Base-by-base conservation (phyloP, 2,888 invertebrate genomes). In the Gonocerus acuteangulatus region DNA sequence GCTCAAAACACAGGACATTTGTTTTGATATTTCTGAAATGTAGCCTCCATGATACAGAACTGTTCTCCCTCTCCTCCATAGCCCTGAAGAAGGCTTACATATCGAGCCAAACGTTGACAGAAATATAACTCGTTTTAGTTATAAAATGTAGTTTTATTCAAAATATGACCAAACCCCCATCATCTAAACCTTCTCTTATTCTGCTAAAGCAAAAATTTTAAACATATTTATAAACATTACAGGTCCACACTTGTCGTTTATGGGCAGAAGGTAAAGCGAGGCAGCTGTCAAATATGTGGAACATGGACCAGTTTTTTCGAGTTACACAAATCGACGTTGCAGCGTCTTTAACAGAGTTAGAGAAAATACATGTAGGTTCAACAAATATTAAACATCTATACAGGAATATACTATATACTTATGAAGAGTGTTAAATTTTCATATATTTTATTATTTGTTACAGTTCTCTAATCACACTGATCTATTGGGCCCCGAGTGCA, bases 201-300 rank as follows among this genome's bases (percentile, higher is more conserved):
- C n/a, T n/a, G n/a, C n/a, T n/a, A n/a, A n/a, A n/a, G n/a, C n/a
- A n/a, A n/a, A n/a, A n/a, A n/a, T n/a, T n/a, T n/a, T n/a, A n/a
- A n/a, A n/a, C n/a, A n/a, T n/a, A n/a, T n/a, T n/a, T n/a, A n/a
- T n/a, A n/a, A n/a, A n/a, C n/a, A n/a, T 39, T 39, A 16, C 39
- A 65, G 0, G 80, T 89, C 42, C 89, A 90, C 71, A 86, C 86
- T 0, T 85, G 84, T 71, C 79, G 89, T 34, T 75, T 89, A 6
- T 89, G 89, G 89, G 85, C 86, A 42, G 75, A 83, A 48, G 82
- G 83, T 18, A 85, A 86, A 72, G 84, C 86, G 0, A 83, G 86
- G 62, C 79, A 83, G 59, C 75, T 87, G 13, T 85, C 86, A 7
- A 85, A 85, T 66, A 77, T 79, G 54, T 90, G 89, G 89, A 81